Conservation (phyloP, 2,888 invertebrate genomes). For the Ommatoiulus sabulosus region DNA sequence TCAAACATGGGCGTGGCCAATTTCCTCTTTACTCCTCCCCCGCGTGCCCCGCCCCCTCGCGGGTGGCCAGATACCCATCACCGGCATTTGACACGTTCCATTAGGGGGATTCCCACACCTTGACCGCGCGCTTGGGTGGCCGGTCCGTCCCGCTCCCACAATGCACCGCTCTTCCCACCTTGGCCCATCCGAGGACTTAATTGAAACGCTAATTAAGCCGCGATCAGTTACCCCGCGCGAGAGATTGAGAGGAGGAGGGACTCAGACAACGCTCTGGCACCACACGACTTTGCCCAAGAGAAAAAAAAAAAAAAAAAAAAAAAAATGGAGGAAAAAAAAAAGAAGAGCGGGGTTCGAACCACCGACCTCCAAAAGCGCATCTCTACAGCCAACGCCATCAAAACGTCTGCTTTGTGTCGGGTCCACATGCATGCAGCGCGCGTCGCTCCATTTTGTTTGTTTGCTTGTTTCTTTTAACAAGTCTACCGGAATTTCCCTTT, state of each 20-base stretch:
- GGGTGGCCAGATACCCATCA: background rate
- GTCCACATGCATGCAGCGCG: background rate
- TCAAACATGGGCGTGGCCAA: background rate
- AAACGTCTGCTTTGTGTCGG: background rate
- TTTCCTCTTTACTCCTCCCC: background rate
- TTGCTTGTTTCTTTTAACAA: background rate
- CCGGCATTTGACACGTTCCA: background rate
- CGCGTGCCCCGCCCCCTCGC: background rate
- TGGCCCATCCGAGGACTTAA: background rate
- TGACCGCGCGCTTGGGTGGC: background rate
- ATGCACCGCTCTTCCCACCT: constrained; percentile 16
- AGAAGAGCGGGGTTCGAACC: background rate
- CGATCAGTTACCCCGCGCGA: background rate
- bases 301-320: background rate
- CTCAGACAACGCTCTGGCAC: background rate
- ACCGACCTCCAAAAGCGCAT: background rate
- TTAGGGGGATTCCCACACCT: background rate
- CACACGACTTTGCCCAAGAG: background rate
- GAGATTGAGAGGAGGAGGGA: background rate
- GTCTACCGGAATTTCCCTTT: constrained; percentile 34
- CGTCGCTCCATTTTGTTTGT: background rate
- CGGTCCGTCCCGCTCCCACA: background rate
- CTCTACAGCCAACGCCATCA: background rate
- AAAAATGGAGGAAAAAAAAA: background rate
- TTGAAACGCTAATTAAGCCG: background rate